phyloP scores from a whole-genome alignment of 64 coral and sea anemone genomes.

The Platygyra sinensis region DNA sequence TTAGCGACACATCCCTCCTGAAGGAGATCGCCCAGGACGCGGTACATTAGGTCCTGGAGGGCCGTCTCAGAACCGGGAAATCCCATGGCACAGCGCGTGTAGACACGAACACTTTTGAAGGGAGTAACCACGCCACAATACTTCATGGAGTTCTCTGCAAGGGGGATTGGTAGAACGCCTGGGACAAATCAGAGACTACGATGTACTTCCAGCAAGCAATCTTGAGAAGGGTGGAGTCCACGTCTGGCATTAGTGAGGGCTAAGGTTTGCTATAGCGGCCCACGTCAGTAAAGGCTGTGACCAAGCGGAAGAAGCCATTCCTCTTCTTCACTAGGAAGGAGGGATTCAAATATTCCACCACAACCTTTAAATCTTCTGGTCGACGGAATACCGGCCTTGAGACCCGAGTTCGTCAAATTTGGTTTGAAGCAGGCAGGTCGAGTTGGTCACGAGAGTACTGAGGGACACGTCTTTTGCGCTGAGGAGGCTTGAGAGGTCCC shows the following conservation, averaged over 20 bases:
- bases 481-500: constrained; percentile 31
- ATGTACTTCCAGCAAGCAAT: background rate
- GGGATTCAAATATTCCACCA: constrained; percentile 26
- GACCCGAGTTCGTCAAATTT: constrained; percentile 27
- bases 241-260: too few relatives aligned
- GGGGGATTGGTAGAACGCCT: constrained; percentile 52
- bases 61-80: constrained; percentile 39
- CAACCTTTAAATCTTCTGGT: constrained; percentile 26
- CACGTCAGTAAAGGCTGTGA: too few relatives aligned
- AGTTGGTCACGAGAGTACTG: constrained; percentile 39
- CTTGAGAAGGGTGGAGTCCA: too few relatives aligned
- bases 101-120: constrained; percentile 19
- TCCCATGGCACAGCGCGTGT: constrained; percentile 28
- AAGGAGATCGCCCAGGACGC: constrained; percentile 11
- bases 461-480: constrained; percentile 17
- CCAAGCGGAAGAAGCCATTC: too few relatives aligned
- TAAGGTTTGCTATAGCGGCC: too few relatives aligned
- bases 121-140: too few relatives aligned
- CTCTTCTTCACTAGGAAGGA: constrained; percentile 5
- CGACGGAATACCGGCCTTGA: background rate
- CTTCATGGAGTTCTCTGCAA: background rate
- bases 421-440: constrained; percentile 17
- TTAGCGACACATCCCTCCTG: background rate
- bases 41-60: background rate
- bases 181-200: constrained; percentile 33